Conservation (phyloP, 30 jellyfish, hydroid and myxozoan genomes). For the Phacellophora camtschatica region DNA sequence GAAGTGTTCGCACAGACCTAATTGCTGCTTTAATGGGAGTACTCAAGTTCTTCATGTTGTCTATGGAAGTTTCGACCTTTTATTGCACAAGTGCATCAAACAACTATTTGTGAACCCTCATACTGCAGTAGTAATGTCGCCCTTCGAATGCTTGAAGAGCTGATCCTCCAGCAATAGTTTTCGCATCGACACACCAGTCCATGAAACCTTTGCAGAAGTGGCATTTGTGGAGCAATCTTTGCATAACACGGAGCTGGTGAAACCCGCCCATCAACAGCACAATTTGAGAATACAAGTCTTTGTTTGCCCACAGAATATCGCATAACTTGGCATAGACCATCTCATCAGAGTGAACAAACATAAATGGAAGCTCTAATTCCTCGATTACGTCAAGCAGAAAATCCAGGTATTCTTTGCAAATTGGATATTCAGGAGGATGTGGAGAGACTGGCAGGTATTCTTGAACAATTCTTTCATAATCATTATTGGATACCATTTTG, state of each 20-base stretch:
- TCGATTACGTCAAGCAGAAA: conserved; percentile 10
- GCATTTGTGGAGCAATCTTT: conserved; percentile 18
- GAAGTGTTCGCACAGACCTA: too few relatives aligned
- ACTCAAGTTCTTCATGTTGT: too few relatives aligned
- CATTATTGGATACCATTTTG: background rate
- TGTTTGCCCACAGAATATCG: conserved; percentile 27
- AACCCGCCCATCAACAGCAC: conserved; percentile 54
- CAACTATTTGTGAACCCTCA: conserved; percentile 36
- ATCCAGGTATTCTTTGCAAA: conserved; percentile 26
- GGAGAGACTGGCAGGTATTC: conserved; percentile 49
- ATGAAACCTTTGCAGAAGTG: conserved; percentile 11
- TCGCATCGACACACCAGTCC: conserved; percentile 41
- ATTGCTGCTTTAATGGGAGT: too few relatives aligned
- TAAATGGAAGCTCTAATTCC: conserved; percentile 9
- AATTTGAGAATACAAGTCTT: background rate
- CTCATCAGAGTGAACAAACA: conserved; percentile 46
- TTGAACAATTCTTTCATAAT: conserved; percentile 2
- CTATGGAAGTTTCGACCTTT: background rate
- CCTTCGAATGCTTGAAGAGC: conserved; percentile 35
- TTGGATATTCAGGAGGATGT: conserved; percentile 49
- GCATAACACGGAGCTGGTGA: conserved; percentile 38
- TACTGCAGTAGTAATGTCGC: conserved; percentile 19
- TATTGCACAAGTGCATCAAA: conserved; percentile 35
- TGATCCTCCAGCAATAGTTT: conserved; percentile 16
- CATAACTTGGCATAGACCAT: conserved; percentile 46